phyloP scores from a whole-genome alignment of 2,113 vertebrate genomes.

The Delphinus delphis region DNA sequence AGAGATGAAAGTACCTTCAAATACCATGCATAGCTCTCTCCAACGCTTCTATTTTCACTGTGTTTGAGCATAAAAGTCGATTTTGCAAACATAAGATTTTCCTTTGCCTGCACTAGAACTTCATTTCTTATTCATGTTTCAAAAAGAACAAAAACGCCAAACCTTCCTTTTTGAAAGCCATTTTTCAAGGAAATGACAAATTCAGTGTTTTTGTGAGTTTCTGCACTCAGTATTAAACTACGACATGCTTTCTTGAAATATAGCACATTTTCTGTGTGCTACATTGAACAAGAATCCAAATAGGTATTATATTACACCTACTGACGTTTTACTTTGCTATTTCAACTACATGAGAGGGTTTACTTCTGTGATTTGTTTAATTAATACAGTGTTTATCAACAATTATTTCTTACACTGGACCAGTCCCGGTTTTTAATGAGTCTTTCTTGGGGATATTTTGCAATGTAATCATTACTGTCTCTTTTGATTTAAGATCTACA shows the following conservation, averaged over 20 bases:
- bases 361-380: background rate
- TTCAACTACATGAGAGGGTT: background rate
- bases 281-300: constrained; percentile 7
- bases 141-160: constrained; percentile 12
- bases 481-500: background rate
- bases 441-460: background rate
- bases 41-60: background rate
- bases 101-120: background rate
- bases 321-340: background rate
- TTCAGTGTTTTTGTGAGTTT: background rate
- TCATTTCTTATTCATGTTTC: constrained; percentile 60
- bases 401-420: background rate
- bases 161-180: background rate
- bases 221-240: background rate
- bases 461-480: background rate
- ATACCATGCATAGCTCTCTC: background rate
- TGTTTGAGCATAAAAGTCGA: constrained; percentile 18
- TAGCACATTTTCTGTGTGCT: background rate
- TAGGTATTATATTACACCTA: background rate
- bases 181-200: background rate
- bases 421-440: background rate
- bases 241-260: constrained; percentile 5
- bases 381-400: background rate
- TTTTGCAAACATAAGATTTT: constrained; percentile 35
- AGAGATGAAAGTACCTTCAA: background rate